phyloP scores from a whole-genome alignment of 1,140 invertebrate genomes.

The Zaprionus ghesquierei region DNA sequence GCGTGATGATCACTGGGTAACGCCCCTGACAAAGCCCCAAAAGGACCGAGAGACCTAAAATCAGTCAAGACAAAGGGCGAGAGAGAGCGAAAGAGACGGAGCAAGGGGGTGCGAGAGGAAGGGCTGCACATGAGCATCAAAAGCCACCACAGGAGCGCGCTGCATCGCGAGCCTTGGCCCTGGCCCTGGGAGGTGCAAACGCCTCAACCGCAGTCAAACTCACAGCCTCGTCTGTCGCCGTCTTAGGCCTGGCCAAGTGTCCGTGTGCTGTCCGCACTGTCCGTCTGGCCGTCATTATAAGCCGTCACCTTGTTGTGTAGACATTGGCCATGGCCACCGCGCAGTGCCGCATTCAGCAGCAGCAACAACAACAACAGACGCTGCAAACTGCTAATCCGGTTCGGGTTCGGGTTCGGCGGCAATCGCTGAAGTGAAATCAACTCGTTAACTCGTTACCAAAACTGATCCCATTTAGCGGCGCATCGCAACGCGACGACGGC shows the following conservation, averaged over 20 bases:
- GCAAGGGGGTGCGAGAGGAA: neutral
- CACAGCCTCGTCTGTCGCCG: neutral
- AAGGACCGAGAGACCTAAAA: constrained; percentile 17
- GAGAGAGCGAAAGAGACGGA: neutral
- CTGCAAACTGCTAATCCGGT: constrained; percentile 73
- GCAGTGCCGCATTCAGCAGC: constrained; percentile 27
- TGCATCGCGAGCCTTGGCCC: constrained; percentile 1
- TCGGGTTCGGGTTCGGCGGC: constrained; percentile 53
- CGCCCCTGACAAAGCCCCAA: constrained; percentile 71
- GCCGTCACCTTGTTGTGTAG: constrained; percentile 80
- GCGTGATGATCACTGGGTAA: constrained; percentile 82
- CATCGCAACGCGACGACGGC: constrained; percentile 44
- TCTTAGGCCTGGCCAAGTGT: constrained; percentile 28
- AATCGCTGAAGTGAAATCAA: constrained; percentile 82
- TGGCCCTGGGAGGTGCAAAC: constrained; percentile 69
- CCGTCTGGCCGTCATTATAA: constrained; percentile 67
- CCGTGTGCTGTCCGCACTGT: constrained; percentile 11
- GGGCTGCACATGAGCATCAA: constrained; percentile 17
- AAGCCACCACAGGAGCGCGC: constrained; percentile 42
- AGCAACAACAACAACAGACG: constrained; percentile 4
- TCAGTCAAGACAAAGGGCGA: neutral
- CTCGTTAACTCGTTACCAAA: constrained; percentile 82
- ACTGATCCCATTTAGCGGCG: constrained; percentile 80
- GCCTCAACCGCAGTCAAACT: constrained; percentile 3
- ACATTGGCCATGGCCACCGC: constrained; percentile 79